phyloP scores from a whole-genome alignment of 2,113 vertebrate species.

The Oreochromis tanganicae region DNA sequence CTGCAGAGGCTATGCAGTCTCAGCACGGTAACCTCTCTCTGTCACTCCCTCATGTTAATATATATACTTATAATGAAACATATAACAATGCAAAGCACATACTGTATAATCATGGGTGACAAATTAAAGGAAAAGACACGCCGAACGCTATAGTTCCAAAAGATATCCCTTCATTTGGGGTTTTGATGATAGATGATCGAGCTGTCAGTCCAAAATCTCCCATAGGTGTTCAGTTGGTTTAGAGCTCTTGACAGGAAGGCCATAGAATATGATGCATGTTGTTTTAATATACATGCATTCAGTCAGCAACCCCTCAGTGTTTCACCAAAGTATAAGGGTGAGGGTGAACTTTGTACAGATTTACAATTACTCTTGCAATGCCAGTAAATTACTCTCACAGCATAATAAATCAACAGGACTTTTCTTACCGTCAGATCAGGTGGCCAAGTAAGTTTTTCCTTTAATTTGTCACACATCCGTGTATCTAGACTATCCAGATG shows the following conservation, averaged over 20 bases:
- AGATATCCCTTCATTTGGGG: background rate
- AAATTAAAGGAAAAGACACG: background rate
- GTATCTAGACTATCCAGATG: background rate
- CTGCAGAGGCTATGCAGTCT: conserved; percentile 83
- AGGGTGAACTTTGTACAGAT: background rate
- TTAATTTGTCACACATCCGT: background rate
- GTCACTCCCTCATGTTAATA: background rate
- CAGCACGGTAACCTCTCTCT: conserved; percentile 68
- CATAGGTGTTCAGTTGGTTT: background rate
- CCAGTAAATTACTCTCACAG: background rate
- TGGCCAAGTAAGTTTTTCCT: background rate
- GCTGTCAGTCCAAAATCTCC: background rate
- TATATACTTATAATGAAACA: background rate
- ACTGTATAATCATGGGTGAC: background rate
- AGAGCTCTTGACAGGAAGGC: background rate
- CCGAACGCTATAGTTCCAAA: background rate
- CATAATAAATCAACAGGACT: background rate
- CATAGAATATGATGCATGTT: background rate
- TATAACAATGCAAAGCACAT: background rate
- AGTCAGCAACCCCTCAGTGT: background rate
- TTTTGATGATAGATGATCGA: background rate
- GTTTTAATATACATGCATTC: background rate
- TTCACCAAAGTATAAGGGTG: background rate
- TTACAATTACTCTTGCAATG: background rate
- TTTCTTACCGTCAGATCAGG: background rate